These are phyloP conservation scores for Acipenser transmontanus DNA, from an alignment of 2,797 vertebrate genomes.

Conservation along the genomic window DNA sequence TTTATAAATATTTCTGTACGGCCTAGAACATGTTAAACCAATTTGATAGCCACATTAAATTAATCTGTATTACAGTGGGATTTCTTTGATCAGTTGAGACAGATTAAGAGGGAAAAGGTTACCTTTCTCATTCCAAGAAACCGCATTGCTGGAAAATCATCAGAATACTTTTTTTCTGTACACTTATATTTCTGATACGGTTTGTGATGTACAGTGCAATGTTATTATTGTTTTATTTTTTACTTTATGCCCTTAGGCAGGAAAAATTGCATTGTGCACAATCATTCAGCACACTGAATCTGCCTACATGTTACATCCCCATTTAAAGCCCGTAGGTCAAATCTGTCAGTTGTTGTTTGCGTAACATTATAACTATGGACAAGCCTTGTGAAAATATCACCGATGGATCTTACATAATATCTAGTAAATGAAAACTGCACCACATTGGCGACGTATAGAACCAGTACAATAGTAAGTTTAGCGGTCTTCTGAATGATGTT, in stretches of 20 bases:
- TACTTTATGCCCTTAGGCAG: neutral
- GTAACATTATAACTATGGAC: conserved; percentile 25
- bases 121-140: too few species aligned
- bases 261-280: conserved; percentile 43
- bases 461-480: neutral
- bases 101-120: too few species aligned
- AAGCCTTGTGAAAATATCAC: neutral
- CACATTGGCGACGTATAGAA: neutral
- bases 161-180: too few species aligned
- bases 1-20: too few species aligned
- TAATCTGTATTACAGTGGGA: too few species aligned
- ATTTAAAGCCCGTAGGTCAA: conserved; percentile 51
- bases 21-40: too few species aligned
- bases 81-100: too few species aligned
- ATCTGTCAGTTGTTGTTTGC: conserved; percentile 45
- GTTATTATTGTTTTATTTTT: neutral
- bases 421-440: neutral
- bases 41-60: too few species aligned
- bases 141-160: too few species aligned
- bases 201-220: neutral
- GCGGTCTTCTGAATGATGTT: neutral
- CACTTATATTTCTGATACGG: too few species aligned
- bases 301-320: conserved; percentile 45
- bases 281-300: conserved; percentile 47
- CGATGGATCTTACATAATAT: conserved; percentile 38